phyloP scores from a whole-genome alignment of 2,113 vertebrate genomes.

The Phycodurus eques region DNA sequence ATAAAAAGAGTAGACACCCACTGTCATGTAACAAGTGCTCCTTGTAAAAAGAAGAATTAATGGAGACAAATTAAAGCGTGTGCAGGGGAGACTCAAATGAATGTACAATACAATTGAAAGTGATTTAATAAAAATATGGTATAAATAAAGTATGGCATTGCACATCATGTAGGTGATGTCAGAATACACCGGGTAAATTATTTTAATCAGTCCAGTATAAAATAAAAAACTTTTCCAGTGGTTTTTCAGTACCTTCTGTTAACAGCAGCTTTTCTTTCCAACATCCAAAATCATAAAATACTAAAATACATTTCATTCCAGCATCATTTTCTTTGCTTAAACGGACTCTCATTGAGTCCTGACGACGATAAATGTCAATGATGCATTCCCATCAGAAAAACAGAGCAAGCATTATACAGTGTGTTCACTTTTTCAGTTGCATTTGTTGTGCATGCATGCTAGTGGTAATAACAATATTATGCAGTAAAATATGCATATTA shows the following conservation, averaged over 20 bases:
- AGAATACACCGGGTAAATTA: conserved; percentile 33
- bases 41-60: background rate
- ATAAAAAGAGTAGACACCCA: background rate
- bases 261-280: conserved; percentile 33
- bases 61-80: background rate
- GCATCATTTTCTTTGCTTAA: background rate
- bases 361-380: background rate
- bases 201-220: conserved; percentile 30
- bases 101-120: conserved; percentile 9
- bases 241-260: conserved; percentile 25
- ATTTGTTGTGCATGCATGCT: background rate
- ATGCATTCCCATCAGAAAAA: background rate
- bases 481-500: conserved; percentile 8
- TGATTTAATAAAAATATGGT: conserved; percentile 65
- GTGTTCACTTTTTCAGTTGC: conserved; percentile 8
- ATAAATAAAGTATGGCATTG: conserved; percentile 68
- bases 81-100: background rate
- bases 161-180: conserved; percentile 46
- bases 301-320: conserved; percentile 19
- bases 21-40: background rate
- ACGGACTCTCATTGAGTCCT: background rate
- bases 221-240: conserved; percentile 28
- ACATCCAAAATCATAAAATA: conserved; percentile 21
- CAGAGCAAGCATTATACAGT: background rate
- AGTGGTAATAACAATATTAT: conserved; percentile 19